These are phyloP conservation scores for Cottus gobio DNA, from an alignment of 2,113 vertebrate species.

Conservation along the genomic window DNA sequence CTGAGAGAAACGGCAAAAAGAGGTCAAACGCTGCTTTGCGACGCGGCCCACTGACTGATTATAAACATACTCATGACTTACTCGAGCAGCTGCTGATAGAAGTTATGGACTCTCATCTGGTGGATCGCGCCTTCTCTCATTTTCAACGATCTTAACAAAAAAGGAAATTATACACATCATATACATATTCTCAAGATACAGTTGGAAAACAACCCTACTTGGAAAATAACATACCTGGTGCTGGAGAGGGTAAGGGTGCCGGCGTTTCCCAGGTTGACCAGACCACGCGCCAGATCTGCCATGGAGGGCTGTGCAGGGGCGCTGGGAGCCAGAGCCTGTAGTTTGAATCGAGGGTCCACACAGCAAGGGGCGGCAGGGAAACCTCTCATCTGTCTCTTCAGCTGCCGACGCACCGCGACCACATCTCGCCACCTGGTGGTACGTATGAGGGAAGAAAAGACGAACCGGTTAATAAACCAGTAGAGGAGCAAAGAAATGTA, in stretches of 20 bases:
- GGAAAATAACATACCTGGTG: slow-evolving; percentile 82
- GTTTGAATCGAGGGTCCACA: slow-evolving; percentile 82
- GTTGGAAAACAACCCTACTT: not conserved
- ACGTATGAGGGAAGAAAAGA: not conserved
- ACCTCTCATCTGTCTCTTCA: slow-evolving; percentile 93
- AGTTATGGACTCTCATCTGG: slow-evolving; percentile 91
- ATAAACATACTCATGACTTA: slow-evolving; percentile 63
- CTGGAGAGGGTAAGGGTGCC: slow-evolving; percentile 90
- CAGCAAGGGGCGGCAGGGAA: slow-evolving; percentile 96
- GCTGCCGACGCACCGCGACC: slow-evolving; percentile 88
- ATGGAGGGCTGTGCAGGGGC: slow-evolving; percentile 84
- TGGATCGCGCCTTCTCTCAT: slow-evolving; percentile 83
- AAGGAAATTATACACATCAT: not conserved
- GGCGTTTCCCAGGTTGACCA: slow-evolving; percentile 89
- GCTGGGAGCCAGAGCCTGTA: slow-evolving; percentile 89
- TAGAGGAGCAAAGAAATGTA: not conserved
- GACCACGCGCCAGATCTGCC: slow-evolving; percentile 83
- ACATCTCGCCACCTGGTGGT: slow-evolving; percentile 91
- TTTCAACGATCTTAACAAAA: slow-evolving; percentile 80
- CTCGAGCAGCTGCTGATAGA: slow-evolving; percentile 88
- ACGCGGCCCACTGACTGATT: not conserved
- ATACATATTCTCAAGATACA: not conserved
- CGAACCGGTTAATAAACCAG: not conserved
- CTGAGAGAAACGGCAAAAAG: slow-evolving; percentile 71
- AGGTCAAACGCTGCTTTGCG: slow-evolving; percentile 3